Conservation (phyloP, 2,888 invertebrate genomes). For the Phaonia tiefii region DNA sequence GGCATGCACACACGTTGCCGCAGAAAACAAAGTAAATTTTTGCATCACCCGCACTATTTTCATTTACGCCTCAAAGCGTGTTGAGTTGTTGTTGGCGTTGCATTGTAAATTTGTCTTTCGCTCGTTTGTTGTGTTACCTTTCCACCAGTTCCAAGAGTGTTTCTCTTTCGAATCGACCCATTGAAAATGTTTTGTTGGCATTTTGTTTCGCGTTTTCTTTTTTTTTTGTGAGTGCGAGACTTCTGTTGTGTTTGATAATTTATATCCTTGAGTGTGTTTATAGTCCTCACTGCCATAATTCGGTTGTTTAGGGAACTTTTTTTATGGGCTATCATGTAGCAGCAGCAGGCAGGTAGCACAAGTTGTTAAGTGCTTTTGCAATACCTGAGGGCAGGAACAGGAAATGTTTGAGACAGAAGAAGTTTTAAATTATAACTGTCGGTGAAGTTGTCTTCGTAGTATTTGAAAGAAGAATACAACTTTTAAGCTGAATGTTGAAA, state of each 20-base stretch:
- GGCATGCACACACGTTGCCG: constrained; percentile 9
- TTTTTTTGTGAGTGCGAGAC: no score
- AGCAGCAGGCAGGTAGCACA: background rate
- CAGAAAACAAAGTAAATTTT: constrained; percentile 13
- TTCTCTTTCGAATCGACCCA: background rate
- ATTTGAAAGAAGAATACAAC: no score
- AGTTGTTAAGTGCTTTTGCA: background rate
- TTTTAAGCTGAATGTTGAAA: no score
- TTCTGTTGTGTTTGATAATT: constrained; percentile 43
- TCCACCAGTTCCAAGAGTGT: background rate
- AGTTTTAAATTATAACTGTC: no score
- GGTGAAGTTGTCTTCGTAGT: no score
- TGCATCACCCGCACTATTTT: no score
- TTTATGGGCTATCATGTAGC: background rate
- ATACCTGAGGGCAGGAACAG: background rate
- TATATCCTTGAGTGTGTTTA: constrained; percentile 40
- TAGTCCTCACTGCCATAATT: constrained; percentile 38
- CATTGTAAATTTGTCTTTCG: constrained; percentile 29
- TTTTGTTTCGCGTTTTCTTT: no score
- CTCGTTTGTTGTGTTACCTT: constrained; percentile 9
- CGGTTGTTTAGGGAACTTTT: constrained; percentile 21
- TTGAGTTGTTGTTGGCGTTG: constrained; percentile 12
- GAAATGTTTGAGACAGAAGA: no score
- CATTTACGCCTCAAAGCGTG: no score
- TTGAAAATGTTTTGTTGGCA: background rate